phyloP scores from a whole-genome alignment of 2,113 vertebrate genomes.

The Gnathonemus echidnorhynchus region DNA sequence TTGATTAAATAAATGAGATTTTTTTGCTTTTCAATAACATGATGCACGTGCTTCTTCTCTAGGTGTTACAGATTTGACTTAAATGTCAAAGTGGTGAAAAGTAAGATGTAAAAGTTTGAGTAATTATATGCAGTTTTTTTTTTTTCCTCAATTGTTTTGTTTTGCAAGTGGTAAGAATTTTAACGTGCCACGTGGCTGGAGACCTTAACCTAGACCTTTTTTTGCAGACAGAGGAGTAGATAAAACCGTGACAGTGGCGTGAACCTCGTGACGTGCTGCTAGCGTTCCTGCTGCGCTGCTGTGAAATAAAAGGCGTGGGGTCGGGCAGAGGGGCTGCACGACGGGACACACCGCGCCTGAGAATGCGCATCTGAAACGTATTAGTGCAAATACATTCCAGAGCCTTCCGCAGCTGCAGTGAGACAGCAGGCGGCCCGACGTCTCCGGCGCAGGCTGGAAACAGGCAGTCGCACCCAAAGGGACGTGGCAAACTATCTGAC shows the following conservation, averaged over 20 bases:
- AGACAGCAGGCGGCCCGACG: background rate
- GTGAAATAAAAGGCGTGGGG: background rate
- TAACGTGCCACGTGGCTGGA: too few species aligned
- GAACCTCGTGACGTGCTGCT: background rate
- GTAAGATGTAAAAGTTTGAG: background rate
- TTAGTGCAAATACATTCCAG: conserved; percentile 30
- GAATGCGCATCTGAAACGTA: conserved; percentile 8
- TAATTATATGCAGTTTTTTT: background rate
- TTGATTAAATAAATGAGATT: background rate
- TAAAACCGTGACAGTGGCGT: background rate
- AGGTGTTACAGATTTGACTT: background rate
- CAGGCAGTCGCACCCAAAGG: background rate
- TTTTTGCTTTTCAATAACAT: background rate
- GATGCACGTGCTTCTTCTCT: background rate
- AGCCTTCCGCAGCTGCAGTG: conserved; percentile 17
- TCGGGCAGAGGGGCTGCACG: background rate
- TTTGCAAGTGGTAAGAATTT: background rate
- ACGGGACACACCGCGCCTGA: background rate
- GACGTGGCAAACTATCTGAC: background rate
- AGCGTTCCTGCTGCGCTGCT: background rate
- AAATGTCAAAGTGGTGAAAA: background rate
- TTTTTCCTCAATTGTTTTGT: background rate
- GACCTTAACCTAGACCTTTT: background rate
- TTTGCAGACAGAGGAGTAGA: background rate
- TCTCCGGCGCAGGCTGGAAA: background rate